Conservation (phyloP, 1,140 invertebrate species). For the Chelonus insularis region DNA sequence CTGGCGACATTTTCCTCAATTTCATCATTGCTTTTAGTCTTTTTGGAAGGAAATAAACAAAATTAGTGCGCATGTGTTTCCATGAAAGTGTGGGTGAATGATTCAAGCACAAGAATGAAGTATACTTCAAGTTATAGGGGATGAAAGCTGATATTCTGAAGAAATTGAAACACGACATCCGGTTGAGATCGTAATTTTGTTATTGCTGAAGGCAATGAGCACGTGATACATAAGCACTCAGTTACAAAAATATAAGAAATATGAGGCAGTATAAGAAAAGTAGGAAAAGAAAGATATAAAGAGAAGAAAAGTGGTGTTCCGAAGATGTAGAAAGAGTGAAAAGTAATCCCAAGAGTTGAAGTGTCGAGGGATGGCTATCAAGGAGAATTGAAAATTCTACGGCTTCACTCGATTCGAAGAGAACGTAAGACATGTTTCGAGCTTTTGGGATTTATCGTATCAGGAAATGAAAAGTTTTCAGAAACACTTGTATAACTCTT, state of each 20-base stretch:
- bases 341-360: slow-evolving; percentile 4
- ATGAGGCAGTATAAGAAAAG: not conserved
- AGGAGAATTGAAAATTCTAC: slow-evolving; percentile 22
- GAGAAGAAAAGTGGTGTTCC: not conserved
- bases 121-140: too few relatives aligned
- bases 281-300: not conserved
- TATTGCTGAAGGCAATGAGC: slow-evolving; percentile 6
- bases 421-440: slow-evolving; percentile 3
- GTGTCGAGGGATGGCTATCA: slow-evolving; percentile 21
- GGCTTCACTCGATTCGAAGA: slow-evolving; percentile 6
- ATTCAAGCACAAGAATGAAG: too few relatives aligned
- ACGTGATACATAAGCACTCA: not conserved
- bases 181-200: slow-evolving; percentile 41
- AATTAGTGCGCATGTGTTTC: too few relatives aligned
- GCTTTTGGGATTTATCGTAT: slow-evolving; percentile 16
- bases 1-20: too few relatives aligned
- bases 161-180: too few relatives aligned
- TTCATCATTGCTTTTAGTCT: too few relatives aligned
- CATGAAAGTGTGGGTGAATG: too few relatives aligned
- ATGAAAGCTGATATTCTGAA: too few relatives aligned
- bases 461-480: slow-evolving; percentile 5
- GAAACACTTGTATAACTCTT: not conserved
- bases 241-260: not conserved
- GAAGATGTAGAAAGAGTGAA: not conserved
- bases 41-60: too few relatives aligned